Base-by-base conservation (phyloP, 2,888 invertebrate genomes). In the Apodemia hepburni region DNA sequence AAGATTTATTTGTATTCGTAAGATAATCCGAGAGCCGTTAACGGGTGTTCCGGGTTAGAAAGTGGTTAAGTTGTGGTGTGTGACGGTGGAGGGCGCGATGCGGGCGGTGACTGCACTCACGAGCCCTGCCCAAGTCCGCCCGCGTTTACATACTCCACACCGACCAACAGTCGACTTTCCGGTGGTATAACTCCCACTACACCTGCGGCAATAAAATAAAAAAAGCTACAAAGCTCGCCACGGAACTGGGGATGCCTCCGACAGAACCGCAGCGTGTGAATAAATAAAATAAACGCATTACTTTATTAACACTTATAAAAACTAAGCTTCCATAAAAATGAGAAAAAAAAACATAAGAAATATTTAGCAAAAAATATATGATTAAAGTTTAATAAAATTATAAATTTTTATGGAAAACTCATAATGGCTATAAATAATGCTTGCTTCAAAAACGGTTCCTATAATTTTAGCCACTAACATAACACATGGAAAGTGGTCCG, bases 131-230 rank as follows among this genome's bases (percentile, higher is more conserved):
- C 92, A 82, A 93, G 42, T 42, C 42, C 82, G 77, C 85, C 83
- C 79, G 85, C 81, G 82, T 81, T 90, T 85, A 93, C 85, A 84
- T 92, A 94, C 91, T 94, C 93, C 80, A 92, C 92, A 82, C 93
- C 92, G 81, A 94, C 92, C 90, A 93, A 85, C 79, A 88, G 92
- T 79, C 93, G 92, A 87, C 92, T 93, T 87, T 94, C 93, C 87
- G 93, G 91, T 76, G 87, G 84, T 85, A 93, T 84, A 76, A 94
- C 92, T 88, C 93, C 93, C 92, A 94, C 92, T 86, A 94, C 85
- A 93, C 93, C 93, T 93, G 92, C 83, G 84, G 86, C 86, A 89
- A 91, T 84, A 92, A 91, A 91, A 89, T 83, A 87, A 87, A 87
- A 33, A 79, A 87, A 84, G 84, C 89, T 89, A 88, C 84, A 89